phyloP scores from a whole-genome alignment of 2,797 vertebrate genomes.

The Clarias laeviceps region DNA sequence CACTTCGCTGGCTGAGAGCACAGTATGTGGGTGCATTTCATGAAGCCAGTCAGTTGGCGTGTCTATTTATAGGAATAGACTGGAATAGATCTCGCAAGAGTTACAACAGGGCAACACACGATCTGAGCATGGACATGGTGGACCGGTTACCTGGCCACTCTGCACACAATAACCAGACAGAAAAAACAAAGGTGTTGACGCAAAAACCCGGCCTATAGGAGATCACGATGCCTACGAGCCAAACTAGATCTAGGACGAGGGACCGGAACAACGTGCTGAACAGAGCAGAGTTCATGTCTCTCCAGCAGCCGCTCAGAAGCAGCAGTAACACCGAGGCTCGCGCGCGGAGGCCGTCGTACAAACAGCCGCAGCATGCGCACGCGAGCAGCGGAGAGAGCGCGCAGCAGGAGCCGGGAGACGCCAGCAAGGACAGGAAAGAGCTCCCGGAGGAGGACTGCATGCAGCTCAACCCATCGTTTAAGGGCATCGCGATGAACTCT shows the following conservation, averaged over 20 bases:
- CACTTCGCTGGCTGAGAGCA: not conserved
- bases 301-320: constrained; percentile 79
- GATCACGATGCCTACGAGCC: constrained; percentile 80
- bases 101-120: constrained; percentile 51
- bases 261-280: constrained; percentile 85
- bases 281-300: constrained; percentile 88
- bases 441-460: constrained; percentile 91
- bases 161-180: constrained; percentile 14
- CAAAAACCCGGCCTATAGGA: not conserved
- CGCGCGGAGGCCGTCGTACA: constrained; percentile 64
- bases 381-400: constrained; percentile 51
- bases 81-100: constrained; percentile 55
- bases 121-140: constrained; percentile 48
- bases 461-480: constrained; percentile 91
- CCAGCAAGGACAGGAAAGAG: constrained; percentile 74
- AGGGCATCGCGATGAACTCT: constrained; percentile 88
- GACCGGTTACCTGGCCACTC: constrained; percentile 32
- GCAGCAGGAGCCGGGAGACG: constrained; percentile 59
- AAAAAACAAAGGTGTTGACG: not conserved
- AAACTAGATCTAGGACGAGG: constrained; percentile 76
- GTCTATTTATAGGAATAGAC: constrained; percentile 58
- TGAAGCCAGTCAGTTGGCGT: constrained; percentile 49
- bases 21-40: constrained; percentile 47
- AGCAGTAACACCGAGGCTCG: constrained; percentile 70
- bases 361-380: constrained; percentile 44